Evolutionary conservation across 2,797 vertebrate species (phyloP).

Genomic region (Muscicapa striata): DNA sequence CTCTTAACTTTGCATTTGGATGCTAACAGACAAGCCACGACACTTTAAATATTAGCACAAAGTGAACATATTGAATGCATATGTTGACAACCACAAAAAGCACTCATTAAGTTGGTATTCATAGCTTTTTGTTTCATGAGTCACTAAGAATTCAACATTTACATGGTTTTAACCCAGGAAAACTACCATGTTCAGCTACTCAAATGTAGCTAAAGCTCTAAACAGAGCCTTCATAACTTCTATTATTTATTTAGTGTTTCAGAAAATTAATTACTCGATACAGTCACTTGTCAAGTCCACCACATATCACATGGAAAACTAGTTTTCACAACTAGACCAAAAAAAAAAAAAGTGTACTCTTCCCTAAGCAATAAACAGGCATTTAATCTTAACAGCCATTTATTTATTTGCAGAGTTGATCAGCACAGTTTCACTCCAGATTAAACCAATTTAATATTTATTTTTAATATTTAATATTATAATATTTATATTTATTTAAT

Average conservation of each 20-base stretch:
- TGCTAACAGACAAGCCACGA: not conserved
- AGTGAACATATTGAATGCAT: not conserved
- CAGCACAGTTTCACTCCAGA: not conserved
- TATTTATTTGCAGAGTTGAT: not conserved
- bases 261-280: not conserved
- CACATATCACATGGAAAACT: not conserved
- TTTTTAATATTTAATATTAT: no score
- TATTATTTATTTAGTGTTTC: not conserved
- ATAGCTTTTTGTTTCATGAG: not conserved
- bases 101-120: not conserved
- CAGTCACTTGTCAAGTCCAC: not conserved
- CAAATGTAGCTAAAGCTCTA: not conserved
- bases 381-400: not conserved
- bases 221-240: not conserved
- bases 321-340: not conserved
- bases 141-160: not conserved
- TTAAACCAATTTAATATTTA: not conserved
- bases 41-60: not conserved
- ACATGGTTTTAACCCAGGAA: not conserved
- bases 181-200: not conserved
- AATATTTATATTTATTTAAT: no score
- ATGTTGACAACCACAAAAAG: not conserved
- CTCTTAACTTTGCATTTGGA: not conserved
- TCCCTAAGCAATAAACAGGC: not conserved
- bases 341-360: not conserved